Percentiles rank a stretch among this genome's conserved stretches.
These are phyloP conservation scores for Yasuhikotakia modesta DNA, from an alignment of 2,797 vertebrate genomes.

Conservation along the genomic window DNA sequence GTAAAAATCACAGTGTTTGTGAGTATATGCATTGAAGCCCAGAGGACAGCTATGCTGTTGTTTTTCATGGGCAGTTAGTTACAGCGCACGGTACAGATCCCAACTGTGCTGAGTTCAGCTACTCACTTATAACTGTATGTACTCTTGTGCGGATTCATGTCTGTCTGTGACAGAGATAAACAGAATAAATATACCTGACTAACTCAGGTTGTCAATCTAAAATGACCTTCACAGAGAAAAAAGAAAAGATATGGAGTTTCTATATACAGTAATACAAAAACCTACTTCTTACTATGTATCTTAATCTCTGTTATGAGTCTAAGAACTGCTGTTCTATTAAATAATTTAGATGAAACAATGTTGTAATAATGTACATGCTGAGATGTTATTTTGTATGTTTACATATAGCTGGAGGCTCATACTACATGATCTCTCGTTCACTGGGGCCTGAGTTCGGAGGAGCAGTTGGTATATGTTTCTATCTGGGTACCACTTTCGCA, in stretches of 20 bases:
- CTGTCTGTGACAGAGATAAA: slow-evolving; percentile 4
- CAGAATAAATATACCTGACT: slow-evolving; percentile 2
- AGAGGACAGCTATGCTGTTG: slow-evolving; percentile 48
- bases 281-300: neutral
- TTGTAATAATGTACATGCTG: neutral
- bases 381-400: slow-evolving; percentile 55
- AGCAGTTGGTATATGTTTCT: slow-evolving; percentile 97
- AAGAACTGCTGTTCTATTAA: neutral
- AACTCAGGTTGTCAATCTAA: neutral
- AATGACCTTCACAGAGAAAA: neutral
- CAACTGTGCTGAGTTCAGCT: slow-evolving; percentile 54
- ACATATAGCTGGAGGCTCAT: slow-evolving; percentile 92
- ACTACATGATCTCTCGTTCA: slow-evolving; percentile 99
- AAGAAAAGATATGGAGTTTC: neutral
- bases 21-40: slow-evolving; percentile 23
- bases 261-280: neutral
- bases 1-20: slow-evolving; percentile 52
- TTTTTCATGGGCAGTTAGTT: slow-evolving; percentile 62
- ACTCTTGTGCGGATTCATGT: slow-evolving; percentile 2
- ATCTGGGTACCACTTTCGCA: slow-evolving; percentile 96
- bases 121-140: slow-evolving; percentile 9
- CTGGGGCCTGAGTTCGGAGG: slow-evolving; percentile 96
- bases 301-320: neutral
- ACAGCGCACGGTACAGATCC: slow-evolving; percentile 46
- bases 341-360: neutral